Evolutionary conservation across 2,888 invertebrate genomes (phyloP), one percentile per base, ranked within the genome.

Genomic region (Chymomyza procnemis): DNA sequence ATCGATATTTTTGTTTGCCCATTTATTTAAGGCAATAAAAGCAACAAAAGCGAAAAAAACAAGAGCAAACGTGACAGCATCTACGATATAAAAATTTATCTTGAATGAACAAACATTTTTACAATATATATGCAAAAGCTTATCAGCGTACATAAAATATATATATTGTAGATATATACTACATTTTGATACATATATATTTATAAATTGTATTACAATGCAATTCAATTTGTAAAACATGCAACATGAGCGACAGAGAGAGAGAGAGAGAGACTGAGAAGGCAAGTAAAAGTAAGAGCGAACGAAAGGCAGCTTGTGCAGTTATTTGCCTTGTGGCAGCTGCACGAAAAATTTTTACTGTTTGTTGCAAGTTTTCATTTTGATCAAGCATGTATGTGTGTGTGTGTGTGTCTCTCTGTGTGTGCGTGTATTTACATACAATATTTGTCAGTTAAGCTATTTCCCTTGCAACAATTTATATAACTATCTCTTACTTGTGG

Each of bases 71-170:
- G 61, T 41, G 34, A 41, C 34, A 41, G 12, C 34, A 41, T 41
- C 34, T 41, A 41, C 34, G 34, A 41, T 41, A 41, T 41, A 41
- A 87, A 86, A 83, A 83, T 86, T 78, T 85, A 85, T 78, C 83
- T 83, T 85, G 81, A 86, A 86, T 79, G 85, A 81, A 86, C 82
- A 86, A 85, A 83, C 79, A 83, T 79, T 85, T 83, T 78, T 47
- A 19, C 14, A 46, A 46, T 34, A 34, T 52, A 34, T 59, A 48
- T 64, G 21, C 46, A 64, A 58, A 41, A 64, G 52, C 58, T 52
- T 59, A 59, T 64, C 54, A 52, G 22, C 12, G 14, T 22, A 19
- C 50, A 54, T 19, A 16, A 50, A 50, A 50, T 16, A 19, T 50
- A 41, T 41, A 41, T 41, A 12, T 41, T 41, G 4, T 26, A 26